A percentile compares a stretch with the other conserved stretches of the same genome.
Evolutionary conservation across 2,113 vertebrate species (phyloP).

Genomic region (Pungitius pungitius): DNA sequence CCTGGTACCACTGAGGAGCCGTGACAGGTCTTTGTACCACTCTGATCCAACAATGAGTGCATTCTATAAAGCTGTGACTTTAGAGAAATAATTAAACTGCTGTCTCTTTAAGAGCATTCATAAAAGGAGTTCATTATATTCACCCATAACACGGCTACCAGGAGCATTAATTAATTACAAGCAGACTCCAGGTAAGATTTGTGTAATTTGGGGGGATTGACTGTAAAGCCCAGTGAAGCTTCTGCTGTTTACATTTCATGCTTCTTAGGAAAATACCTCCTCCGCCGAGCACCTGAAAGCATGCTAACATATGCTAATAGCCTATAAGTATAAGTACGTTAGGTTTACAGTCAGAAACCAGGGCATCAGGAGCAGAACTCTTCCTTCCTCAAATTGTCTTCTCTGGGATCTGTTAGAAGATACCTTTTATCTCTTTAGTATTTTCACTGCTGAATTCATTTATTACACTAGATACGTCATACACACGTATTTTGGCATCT

Average conservation of each 20-base stretch:
- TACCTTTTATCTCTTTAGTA: no score
- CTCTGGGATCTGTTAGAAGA: no score
- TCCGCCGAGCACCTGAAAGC: not conserved
- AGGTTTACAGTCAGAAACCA: not conserved
- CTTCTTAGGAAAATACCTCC: not conserved
- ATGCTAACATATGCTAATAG: not conserved
- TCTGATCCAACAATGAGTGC: not conserved
- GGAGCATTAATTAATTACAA: constrained; percentile 3
- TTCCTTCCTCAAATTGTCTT: no score
- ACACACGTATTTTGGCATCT: no score
- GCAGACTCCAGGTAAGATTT: constrained; percentile 18
- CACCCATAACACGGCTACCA: not conserved
- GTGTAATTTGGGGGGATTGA: constrained; percentile 4
- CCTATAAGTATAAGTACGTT: no score
- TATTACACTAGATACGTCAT: no score
- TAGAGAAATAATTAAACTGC: not conserved
- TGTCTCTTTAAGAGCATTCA: not conserved
- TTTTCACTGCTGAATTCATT: no score
- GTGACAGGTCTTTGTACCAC: not conserved
- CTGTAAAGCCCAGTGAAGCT: constrained; percentile 1
- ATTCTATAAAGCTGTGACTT: not conserved
- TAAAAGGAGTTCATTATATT: not conserved
- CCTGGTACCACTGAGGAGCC: not conserved
- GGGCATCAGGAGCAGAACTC: not conserved
- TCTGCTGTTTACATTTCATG: constrained; percentile 8